These are phyloP conservation scores for Rhyacophila evoluta DNA, from an alignment of 2,888 invertebrate genomes.

Conservation along the genomic window DNA sequence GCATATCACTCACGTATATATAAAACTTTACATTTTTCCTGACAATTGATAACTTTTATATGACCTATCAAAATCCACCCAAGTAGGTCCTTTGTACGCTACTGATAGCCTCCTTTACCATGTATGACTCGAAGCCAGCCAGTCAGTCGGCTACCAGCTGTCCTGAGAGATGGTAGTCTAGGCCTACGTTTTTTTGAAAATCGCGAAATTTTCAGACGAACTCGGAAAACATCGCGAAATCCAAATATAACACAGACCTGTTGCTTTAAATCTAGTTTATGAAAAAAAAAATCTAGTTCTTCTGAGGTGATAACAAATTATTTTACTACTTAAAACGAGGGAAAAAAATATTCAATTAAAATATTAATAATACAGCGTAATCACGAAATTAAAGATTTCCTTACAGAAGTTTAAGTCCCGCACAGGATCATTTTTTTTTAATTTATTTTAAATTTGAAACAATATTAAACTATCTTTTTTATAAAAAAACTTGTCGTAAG, in stretches of 20 bases:
- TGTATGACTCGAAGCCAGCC: background rate
- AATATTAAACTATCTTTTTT: too few species aligned
- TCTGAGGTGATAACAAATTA: background rate
- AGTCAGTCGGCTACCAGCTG: constrained; percentile 15
- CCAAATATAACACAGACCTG: background rate
- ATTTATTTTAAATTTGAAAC: too few species aligned
- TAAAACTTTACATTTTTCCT: too few species aligned
- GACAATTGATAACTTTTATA: too few species aligned
- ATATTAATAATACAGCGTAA: too few species aligned
- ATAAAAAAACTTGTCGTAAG: too few species aligned
- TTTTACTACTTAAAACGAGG: too few species aligned
- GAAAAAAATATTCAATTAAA: too few species aligned
- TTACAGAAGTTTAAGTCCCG: too few species aligned
- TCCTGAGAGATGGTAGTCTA: background rate
- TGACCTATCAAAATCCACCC: background rate
- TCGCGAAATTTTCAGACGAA: background rate
- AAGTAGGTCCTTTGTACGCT: background rate
- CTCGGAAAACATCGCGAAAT: background rate
- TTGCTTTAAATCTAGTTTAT: background rate
- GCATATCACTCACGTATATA: too few species aligned
- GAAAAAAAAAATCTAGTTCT: background rate
- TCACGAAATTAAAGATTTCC: too few species aligned
- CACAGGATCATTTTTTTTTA: too few species aligned
- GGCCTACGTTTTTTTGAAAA: background rate
- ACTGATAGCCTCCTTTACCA: background rate